These are phyloP conservation scores for Yponomeuta evonymella DNA, from an alignment of 2,888 invertebrate species.

Conservation along the genomic window DNA sequence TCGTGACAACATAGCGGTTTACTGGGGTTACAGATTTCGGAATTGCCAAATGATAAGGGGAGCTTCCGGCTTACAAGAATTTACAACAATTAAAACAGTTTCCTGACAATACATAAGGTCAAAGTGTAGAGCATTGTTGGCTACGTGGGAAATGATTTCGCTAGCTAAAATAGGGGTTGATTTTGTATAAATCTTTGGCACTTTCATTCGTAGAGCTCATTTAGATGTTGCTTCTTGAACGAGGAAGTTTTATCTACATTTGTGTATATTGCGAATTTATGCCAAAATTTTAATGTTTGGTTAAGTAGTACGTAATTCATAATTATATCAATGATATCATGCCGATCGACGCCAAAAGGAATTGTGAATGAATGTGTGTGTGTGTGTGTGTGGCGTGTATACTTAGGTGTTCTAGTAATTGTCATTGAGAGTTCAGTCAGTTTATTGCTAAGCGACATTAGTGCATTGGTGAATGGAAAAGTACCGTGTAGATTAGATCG, in stretches of 20 bases:
- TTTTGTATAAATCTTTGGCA: constrained; percentile 55
- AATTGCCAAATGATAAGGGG: constrained; percentile 31
- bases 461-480: background rate
- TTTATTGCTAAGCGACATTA: background rate
- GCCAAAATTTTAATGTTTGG: background rate
- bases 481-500: background rate
- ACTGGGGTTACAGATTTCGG: background rate
- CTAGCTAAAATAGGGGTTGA: constrained; percentile 42
- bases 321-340: constrained; percentile 5
- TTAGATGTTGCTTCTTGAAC: constrained; percentile 46
- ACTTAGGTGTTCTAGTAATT: background rate
- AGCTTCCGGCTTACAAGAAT: constrained; percentile 40
- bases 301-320: background rate
- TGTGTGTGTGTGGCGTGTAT: background rate
- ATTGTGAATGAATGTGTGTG: constrained; percentile 1
- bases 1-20: constrained; percentile 17
- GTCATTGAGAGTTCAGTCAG: background rate
- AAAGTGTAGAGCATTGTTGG: constrained; percentile 44
- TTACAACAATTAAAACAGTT: constrained; percentile 37
- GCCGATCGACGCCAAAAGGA: background rate
- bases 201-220: constrained; percentile 47
- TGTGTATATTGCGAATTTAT: constrained; percentile 27
- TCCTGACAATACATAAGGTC: constrained; percentile 58
- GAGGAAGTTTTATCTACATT: constrained; percentile 48
- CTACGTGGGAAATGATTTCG: constrained; percentile 49